phyloP scores from a whole-genome alignment of 2,113 vertebrate species.

The Epinephelus moara region DNA sequence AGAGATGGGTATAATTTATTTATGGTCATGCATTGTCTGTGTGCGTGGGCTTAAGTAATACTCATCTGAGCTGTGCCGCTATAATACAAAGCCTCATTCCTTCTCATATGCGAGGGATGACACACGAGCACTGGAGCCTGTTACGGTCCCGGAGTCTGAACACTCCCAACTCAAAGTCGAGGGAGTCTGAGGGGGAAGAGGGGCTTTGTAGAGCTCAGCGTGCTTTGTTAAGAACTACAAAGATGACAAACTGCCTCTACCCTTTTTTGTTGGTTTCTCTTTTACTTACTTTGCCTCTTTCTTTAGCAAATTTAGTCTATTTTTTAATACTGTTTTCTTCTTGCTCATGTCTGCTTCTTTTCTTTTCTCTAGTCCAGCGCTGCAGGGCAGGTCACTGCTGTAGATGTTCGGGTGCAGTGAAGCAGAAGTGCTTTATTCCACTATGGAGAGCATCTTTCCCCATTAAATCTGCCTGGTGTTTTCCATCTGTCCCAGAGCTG shows the following conservation, averaged over 20 bases:
- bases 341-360: constrained; percentile 6
- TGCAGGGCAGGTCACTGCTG: constrained; percentile 53
- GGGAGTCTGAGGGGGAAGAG: background rate
- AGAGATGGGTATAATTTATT: constrained; percentile 77
- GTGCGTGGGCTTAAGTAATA: constrained; percentile 79
- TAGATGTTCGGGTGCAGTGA: constrained; percentile 28
- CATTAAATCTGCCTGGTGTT: constrained; percentile 43
- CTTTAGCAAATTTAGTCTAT: constrained; percentile 28
- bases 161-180: constrained; percentile 31
- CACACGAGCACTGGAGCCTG: constrained; percentile 62
- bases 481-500: constrained; percentile 38
- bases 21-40: constrained; percentile 75
- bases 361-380: constrained; percentile 32
- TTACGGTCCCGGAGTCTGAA: constrained; percentile 53
- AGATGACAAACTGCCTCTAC: constrained; percentile 38
- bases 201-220: constrained; percentile 37
- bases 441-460: constrained; percentile 38
- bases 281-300: constrained; percentile 23
- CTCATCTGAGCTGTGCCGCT: constrained; percentile 70
- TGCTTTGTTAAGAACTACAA: constrained; percentile 59
- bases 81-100: constrained; percentile 73
- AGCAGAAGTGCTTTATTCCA: constrained; percentile 52
- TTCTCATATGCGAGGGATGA: constrained; percentile 68
- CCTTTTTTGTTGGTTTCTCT: constrained; percentile 15
- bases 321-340: constrained; percentile 28